phyloP scores from a whole-genome alignment of 2,888 invertebrate species.

The Meandrusa payeni region DNA sequence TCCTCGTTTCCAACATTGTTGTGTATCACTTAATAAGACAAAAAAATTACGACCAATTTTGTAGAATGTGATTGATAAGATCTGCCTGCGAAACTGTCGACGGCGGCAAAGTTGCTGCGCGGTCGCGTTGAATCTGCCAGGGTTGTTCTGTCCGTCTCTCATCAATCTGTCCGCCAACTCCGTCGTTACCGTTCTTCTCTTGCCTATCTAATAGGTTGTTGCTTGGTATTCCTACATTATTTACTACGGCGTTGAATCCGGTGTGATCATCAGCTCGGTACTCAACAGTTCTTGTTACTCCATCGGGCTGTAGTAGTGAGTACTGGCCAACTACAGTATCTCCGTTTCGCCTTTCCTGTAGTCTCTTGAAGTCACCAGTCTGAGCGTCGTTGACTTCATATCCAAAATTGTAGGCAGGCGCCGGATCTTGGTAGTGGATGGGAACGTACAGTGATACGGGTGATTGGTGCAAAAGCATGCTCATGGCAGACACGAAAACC shows the following conservation, averaged over 20 bases:
- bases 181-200: background rate
- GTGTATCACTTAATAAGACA: background rate
- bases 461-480: too few species aligned
- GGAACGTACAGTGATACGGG: slow-evolving; percentile 14
- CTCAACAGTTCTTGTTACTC: slow-evolving; percentile 74
- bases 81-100: background rate
- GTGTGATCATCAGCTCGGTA: slow-evolving; percentile 76
- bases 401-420: slow-evolving; percentile 66
- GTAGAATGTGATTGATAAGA: slow-evolving; percentile 5
- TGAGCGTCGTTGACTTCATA: slow-evolving; percentile 77
- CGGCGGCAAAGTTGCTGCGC: background rate
- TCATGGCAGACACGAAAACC: too few species aligned
- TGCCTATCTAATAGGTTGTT: background rate
- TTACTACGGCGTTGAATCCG: slow-evolving; percentile 78
- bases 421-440: slow-evolving; percentile 29
- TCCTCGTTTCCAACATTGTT: background rate
- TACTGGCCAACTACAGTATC: slow-evolving; percentile 78
- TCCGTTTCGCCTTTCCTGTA: slow-evolving; percentile 72
- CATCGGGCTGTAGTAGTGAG: slow-evolving; percentile 77
- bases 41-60: background rate
- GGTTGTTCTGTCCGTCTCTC: slow-evolving; percentile 1
- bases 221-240: slow-evolving; percentile 38
- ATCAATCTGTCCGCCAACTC: background rate
- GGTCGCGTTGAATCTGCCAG: background rate
- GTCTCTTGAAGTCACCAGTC: slow-evolving; percentile 79